These are phyloP conservation scores for Oncorhynchus keta DNA, from an alignment of 2,113 vertebrate genomes.

Conservation along the genomic window DNA sequence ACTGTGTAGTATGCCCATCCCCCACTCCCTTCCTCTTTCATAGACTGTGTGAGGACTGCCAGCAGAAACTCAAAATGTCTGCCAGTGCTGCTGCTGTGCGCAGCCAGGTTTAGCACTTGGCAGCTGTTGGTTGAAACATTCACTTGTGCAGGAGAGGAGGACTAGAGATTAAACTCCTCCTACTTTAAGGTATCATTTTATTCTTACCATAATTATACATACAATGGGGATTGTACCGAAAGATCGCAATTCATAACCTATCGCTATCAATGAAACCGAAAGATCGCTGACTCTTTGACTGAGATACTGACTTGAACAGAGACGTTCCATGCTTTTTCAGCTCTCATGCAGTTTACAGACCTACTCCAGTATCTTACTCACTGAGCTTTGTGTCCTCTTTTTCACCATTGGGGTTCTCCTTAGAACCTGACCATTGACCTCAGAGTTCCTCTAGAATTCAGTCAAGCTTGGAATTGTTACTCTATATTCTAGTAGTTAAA, in stretches of 20 bases:
- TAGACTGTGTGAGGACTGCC: neutral
- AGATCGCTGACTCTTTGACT: neutral
- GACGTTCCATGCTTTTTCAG: no score
- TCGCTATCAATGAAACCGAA: neutral
- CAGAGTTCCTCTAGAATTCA: neutral
- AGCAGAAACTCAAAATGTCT: slow-evolving; percentile 72
- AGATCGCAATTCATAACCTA: neutral
- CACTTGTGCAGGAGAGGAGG: slow-evolving; percentile 14
- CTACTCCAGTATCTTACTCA: neutral
- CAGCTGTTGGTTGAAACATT: slow-evolving; percentile 39
- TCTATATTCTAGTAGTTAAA: neutral
- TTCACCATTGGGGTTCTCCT: neutral
- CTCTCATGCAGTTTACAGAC: no score
- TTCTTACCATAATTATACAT: neutral
- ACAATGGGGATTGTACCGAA: neutral
- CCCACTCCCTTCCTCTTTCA: slow-evolving; percentile 33
- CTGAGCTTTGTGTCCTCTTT: neutral
- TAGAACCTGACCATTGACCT: neutral
- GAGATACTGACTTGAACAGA: neutral
- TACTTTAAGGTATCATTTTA: neutral
- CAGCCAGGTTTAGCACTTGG: slow-evolving; percentile 51
- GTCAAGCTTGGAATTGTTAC: neutral
- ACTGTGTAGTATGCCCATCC: slow-evolving; percentile 42
- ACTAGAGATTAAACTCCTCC: neutral
- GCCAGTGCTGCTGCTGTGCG: slow-evolving; percentile 62